Conservation (phyloP, 2,113 vertebrate species). For the Sylvietta virens region DNA sequence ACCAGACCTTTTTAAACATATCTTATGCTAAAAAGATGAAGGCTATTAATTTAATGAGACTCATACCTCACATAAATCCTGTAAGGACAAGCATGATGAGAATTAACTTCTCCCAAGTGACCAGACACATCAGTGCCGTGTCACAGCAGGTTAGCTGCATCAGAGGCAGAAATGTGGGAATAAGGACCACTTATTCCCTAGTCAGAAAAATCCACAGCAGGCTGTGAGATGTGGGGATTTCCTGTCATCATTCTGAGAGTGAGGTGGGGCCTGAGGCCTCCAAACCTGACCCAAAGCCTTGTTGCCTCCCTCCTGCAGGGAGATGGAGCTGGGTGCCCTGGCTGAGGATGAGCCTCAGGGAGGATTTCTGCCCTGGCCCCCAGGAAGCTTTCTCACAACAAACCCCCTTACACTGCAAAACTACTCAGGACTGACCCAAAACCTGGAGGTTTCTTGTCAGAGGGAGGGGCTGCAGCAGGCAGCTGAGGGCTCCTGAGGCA, state of each 20-base stretch:
- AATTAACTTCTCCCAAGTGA: neutral
- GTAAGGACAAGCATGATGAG: neutral
- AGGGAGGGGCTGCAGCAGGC: rapidly evolving
- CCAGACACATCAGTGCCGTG: neutral
- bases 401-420: neutral
- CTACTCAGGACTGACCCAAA: neutral
- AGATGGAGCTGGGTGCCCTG: rapidly evolving
- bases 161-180: neutral
- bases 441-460: neutral
- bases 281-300: neutral
- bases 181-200: neutral
- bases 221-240: neutral
- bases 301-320: neutral
- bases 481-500: neutral
- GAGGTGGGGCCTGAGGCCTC: neutral
- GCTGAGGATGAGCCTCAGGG: rapidly evolving
- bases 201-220: neutral
- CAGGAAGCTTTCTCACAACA: neutral
- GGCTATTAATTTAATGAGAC: conserved; percentile 15
- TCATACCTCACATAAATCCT: neutral
- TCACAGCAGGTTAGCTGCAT: neutral
- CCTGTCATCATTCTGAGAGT: neutral
- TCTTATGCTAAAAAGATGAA: neutral
- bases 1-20: neutral
- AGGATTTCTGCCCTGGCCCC: neutral